phyloP scores from a whole-genome alignment of 1,140 invertebrate genomes.

The Trichogramma pretiosum region DNA sequence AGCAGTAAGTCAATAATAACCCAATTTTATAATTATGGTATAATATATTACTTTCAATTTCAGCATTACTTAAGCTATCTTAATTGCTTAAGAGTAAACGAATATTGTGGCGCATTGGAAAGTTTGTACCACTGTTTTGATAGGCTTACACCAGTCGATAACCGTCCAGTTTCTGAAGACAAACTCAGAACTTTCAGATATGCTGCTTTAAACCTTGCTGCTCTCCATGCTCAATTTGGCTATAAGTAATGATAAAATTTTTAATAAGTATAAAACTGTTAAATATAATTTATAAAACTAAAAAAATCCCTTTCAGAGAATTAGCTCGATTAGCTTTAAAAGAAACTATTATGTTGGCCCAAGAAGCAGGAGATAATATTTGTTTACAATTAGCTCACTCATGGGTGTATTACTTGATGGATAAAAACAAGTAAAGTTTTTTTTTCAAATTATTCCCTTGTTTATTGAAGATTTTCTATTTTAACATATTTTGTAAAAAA shows the following conservation, averaged over 20 bases:
- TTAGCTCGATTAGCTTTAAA: constrained; percentile 70
- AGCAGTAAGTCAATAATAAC: constrained; percentile 51
- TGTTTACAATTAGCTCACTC: constrained; percentile 78
- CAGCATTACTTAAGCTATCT: constrained; percentile 86
- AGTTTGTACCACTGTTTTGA: constrained; percentile 82
- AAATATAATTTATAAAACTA: constrained; percentile 1
- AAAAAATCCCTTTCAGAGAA: constrained; percentile 46
- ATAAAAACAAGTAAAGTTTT: constrained; percentile 38
- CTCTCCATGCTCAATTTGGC: constrained; percentile 76
- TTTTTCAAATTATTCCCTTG: constrained; percentile 1
- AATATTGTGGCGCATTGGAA: constrained; percentile 76
- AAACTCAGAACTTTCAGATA: constrained; percentile 72
- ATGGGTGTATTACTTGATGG: constrained; percentile 64
- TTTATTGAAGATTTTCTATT: background rate
- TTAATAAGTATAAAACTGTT: background rate
- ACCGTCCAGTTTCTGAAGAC: constrained; percentile 50
- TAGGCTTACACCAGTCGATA: constrained; percentile 51
- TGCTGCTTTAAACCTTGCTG: constrained; percentile 80
- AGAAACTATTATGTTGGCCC: constrained; percentile 80
- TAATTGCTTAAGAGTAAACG: constrained; percentile 77
- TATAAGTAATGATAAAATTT: constrained; percentile 57
- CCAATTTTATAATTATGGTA: constrained; percentile 5
- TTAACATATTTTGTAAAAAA: background rate
- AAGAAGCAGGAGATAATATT: constrained; percentile 74
- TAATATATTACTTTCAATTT: constrained; percentile 32